Conservation (phyloP, 2,888 invertebrate genomes). For the Trachelus iudaicus region DNA sequence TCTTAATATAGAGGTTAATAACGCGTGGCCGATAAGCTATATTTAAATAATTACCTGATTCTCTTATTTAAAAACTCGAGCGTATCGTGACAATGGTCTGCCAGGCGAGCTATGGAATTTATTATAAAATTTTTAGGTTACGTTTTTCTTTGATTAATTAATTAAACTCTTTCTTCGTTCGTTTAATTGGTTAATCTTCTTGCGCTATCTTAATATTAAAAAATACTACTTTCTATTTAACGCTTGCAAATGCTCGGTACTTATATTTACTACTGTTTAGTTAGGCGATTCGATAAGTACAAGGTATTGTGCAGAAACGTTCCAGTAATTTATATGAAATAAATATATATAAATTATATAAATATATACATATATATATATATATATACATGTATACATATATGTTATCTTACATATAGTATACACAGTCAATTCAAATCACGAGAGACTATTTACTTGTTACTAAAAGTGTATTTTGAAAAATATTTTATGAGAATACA, state of each 20-base stretch:
- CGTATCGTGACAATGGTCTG: not conserved
- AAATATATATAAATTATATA: not conserved
- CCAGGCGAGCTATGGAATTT: not conserved
- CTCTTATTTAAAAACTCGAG: not conserved
- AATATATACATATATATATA: not conserved
- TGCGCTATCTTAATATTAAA: not conserved
- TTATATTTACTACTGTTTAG: not conserved
- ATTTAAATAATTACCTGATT: not conserved
- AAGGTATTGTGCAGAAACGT: not conserved
- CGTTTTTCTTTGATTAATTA: not conserved
- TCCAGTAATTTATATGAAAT: not conserved
- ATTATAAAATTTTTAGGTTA: not conserved
- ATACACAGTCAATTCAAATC: not conserved
- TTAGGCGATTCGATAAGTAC: not conserved
- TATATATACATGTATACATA: not conserved
- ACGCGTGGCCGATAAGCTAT: not conserved
- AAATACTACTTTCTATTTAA: not conserved
- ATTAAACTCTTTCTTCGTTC: not conserved
- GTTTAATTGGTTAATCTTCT: not conserved
- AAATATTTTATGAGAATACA: not conserved
- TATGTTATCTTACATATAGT: not conserved
- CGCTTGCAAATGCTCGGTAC: not conserved
- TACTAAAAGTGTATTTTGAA: not conserved
- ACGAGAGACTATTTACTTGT: not conserved
- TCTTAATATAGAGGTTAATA: not conserved